A percentile compares a stretch with the other conserved stretches of the same genome.
Evolutionary conservation across 2,797 vertebrate species (phyloP).

Genomic region (Etheostoma perlongum): DNA sequence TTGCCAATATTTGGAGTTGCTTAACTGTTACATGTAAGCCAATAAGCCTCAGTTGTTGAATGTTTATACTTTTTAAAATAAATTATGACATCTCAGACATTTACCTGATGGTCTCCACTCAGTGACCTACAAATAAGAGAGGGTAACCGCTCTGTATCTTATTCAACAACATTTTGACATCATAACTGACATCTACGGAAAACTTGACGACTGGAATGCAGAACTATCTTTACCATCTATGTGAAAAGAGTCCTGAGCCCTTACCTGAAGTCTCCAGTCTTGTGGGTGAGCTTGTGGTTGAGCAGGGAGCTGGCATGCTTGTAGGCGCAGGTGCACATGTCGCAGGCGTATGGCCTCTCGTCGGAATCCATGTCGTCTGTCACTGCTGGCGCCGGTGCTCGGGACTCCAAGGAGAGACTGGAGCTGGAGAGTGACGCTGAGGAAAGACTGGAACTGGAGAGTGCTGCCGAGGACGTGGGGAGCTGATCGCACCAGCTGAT

Average conservation of each 20-base stretch:
- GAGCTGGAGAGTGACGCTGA: constrained; percentile 75
- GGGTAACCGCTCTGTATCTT: neutral
- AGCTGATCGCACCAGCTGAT: constrained; percentile 83
- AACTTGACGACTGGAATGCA: neutral
- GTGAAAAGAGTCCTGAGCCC: neutral
- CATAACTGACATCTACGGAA: too few relatives aligned
- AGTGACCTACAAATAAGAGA: too few relatives aligned
- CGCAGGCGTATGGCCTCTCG: constrained; percentile 86
- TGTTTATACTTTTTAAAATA: too few relatives aligned
- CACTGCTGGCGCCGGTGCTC: constrained; percentile 41
- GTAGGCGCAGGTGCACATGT: constrained; percentile 89
- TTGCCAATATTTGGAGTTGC: too few relatives aligned
- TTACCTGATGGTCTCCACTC: neutral
- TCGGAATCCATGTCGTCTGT: constrained; percentile 81
- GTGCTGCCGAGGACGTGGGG: constrained; percentile 73
- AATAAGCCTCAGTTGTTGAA: too few relatives aligned
- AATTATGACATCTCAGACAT: rapidly evolving
- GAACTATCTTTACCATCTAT: neutral
- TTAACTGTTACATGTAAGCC: too few relatives aligned
- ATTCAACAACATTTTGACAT: too few relatives aligned
- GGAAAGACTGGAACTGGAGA: constrained; percentile 74
- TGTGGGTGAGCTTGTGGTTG: constrained; percentile 90
- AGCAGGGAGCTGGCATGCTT: constrained; percentile 88
- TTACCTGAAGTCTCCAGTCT: constrained; percentile 87
- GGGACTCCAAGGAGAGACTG: constrained; percentile 77